A percentile compares a stretch with the other conserved stretches of the same genome.
Conservation (phyloP, 2,113 vertebrate genomes). For the Podarcis raffonei region DNA sequence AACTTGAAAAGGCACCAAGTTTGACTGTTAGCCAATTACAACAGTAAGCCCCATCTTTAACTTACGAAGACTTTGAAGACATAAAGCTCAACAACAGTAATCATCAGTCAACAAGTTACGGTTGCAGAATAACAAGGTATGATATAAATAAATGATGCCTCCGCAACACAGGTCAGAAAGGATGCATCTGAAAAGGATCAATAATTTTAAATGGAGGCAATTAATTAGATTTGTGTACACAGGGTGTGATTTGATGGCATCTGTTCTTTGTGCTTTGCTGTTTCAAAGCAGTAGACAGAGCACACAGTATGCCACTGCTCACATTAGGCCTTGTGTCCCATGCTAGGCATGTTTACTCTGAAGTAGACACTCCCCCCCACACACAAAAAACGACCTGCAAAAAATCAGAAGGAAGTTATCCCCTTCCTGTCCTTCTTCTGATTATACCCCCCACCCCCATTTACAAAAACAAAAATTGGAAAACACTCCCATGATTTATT, state of each 20-base stretch:
- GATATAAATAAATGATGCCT: slow-evolving; percentile 49
- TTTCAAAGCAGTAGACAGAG: neutral
- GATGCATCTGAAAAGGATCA: slow-evolving; percentile 33
- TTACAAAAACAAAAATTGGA: too few relatives aligned
- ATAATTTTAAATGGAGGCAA: slow-evolving; percentile 47
- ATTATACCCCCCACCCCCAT: too few relatives aligned
- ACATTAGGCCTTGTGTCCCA: neutral
- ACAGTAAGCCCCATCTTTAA: slow-evolving; percentile 43
- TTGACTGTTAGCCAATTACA: slow-evolving; percentile 32
- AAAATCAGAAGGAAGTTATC: too few relatives aligned
- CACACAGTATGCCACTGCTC: neutral
- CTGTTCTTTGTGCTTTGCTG: neutral
- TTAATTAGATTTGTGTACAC: slow-evolving; percentile 18
- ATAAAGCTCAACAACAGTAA: slow-evolving; percentile 47
- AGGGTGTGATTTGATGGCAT: slow-evolving; percentile 5
- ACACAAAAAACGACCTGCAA: too few relatives aligned
- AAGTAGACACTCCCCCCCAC: neutral
- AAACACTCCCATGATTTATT: too few relatives aligned
- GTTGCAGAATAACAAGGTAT: slow-evolving; percentile 38
- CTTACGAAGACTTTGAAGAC: slow-evolving; percentile 57
- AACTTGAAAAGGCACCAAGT: slow-evolving; percentile 40
- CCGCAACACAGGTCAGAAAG: slow-evolving; percentile 36
- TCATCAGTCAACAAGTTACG: slow-evolving; percentile 43
- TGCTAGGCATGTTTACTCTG: neutral
- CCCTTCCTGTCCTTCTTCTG: too few relatives aligned